Conservation (phyloP, 2,888 invertebrate genomes). For the Gymnosoma rotundatum region DNA sequence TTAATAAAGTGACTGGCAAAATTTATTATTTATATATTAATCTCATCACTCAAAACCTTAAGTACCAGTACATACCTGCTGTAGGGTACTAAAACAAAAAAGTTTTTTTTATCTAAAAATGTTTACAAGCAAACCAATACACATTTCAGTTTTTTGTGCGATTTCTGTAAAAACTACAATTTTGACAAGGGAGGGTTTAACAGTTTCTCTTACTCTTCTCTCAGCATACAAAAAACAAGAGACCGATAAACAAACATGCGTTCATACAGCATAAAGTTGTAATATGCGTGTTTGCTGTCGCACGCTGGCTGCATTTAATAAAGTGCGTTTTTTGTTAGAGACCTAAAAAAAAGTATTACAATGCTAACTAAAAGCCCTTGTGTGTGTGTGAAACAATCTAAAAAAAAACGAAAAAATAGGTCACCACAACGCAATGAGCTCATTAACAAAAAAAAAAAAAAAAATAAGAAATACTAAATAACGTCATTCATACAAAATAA, state of each 20-base stretch:
- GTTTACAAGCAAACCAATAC: slow-evolving; percentile 27
- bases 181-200: not conserved
- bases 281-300: slow-evolving; percentile 36
- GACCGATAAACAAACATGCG: slow-evolving; percentile 12
- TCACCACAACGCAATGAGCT: slow-evolving; percentile 69
- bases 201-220: not conserved
- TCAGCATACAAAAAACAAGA: not conserved
- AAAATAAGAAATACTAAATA: slow-evolving; percentile 24
- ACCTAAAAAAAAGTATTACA: slow-evolving; percentile 50
- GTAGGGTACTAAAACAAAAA: slow-evolving; percentile 27
- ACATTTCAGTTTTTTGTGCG: slow-evolving; percentile 22
- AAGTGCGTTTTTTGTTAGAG: slow-evolving; percentile 50
- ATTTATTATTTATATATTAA: too few species aligned
- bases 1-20: too few species aligned
- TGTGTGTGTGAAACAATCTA: slow-evolving; percentile 53
- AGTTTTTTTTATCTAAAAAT: slow-evolving; percentile 14
- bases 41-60: too few species aligned
- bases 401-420: slow-evolving; percentile 56
- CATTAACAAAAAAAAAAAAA: slow-evolving; percentile 54
- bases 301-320: slow-evolving; percentile 49
- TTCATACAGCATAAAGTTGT: slow-evolving; percentile 43
- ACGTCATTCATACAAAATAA: slow-evolving; percentile 58
- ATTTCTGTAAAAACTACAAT: not conserved
- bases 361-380: slow-evolving; percentile 7
- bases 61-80: not conserved